Conservation (phyloP, 2,113 vertebrate genomes). For the Tragelaphus buxtoni region DNA sequence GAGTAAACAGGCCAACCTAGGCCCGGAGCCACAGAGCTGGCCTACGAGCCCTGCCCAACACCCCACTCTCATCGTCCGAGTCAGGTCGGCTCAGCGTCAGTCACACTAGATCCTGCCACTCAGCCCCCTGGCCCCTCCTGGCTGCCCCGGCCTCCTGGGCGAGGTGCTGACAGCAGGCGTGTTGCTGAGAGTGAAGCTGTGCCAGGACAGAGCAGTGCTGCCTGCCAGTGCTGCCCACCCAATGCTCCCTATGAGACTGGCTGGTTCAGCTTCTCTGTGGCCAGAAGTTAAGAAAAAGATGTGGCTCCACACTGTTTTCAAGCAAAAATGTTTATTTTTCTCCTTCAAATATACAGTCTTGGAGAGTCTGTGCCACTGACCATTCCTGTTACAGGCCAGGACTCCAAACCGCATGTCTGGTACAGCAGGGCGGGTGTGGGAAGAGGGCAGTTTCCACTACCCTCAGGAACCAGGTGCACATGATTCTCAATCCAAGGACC, state of each 20-base stretch:
- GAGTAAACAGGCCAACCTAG: background rate
- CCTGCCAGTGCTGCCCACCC: background rate
- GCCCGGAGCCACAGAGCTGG: background rate
- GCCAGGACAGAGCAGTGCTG: fast-evolving
- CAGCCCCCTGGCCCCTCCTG: background rate
- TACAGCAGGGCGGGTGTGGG: conserved; percentile 56
- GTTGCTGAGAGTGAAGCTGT: background rate
- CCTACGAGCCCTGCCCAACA: fast-evolving
- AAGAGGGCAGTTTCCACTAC: conserved; percentile 76
- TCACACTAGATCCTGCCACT: background rate
- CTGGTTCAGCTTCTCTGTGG: background rate
- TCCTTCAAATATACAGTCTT: conserved; percentile 88
- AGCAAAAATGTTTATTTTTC: conserved; percentile 98
- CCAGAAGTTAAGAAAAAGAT: conserved; percentile 30
- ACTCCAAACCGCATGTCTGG: conserved; percentile 79
- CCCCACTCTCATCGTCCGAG: fast-evolving
- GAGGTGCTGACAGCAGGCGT: background rate
- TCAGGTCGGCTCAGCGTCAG: background rate
- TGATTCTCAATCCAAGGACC: conserved; percentile 81
- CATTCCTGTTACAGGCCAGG: conserved; percentile 80
- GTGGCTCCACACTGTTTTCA: conserved; percentile 81
- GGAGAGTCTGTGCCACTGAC: conserved; percentile 86
- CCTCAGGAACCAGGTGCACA: conserved; percentile 80
- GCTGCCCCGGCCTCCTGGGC: background rate
- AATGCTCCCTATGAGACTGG: background rate